These are phyloP conservation scores for Petrophora chlorosata DNA, from an alignment of 2,888 invertebrate genomes.

Conservation along the genomic window DNA sequence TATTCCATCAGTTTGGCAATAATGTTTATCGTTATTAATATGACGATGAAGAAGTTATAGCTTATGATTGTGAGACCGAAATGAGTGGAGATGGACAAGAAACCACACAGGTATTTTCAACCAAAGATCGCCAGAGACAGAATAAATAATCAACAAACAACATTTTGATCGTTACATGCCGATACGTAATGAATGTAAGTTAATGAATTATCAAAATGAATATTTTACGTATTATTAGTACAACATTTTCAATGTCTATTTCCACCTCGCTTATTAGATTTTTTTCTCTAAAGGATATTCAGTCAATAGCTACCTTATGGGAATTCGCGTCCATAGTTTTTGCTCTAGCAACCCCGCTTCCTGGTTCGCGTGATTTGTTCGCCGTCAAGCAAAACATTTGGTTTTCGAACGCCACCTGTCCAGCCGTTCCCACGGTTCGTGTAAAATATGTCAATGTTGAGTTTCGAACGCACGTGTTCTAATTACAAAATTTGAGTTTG, in stretches of 20 bases:
- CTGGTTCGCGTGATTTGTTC: constrained; percentile 70
- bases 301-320: constrained; percentile 24
- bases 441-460: constrained; percentile 37
- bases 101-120: too few species aligned
- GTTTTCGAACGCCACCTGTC: constrained; percentile 68
- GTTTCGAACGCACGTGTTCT: constrained; percentile 52
- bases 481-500: constrained; percentile 51
- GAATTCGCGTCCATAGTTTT: constrained; percentile 46
- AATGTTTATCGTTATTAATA: too few species aligned
- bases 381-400: constrained; percentile 63
- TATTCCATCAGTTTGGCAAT: too few species aligned
- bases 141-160: too few species aligned
- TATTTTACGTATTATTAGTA: too few species aligned
- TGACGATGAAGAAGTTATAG: too few species aligned
- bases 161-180: too few species aligned
- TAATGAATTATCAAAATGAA: too few species aligned
- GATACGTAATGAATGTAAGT: too few species aligned
- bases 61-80: too few species aligned
- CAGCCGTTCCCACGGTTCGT: constrained; percentile 63
- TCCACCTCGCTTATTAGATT: constrained; percentile 10
- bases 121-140: too few species aligned
- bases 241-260: background rate
- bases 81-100: too few species aligned
- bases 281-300: constrained; percentile 7
- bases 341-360: constrained; percentile 50